Base-by-base conservation (phyloP, 2,888 invertebrate species). In the Drosophila multiciliata region DNA sequence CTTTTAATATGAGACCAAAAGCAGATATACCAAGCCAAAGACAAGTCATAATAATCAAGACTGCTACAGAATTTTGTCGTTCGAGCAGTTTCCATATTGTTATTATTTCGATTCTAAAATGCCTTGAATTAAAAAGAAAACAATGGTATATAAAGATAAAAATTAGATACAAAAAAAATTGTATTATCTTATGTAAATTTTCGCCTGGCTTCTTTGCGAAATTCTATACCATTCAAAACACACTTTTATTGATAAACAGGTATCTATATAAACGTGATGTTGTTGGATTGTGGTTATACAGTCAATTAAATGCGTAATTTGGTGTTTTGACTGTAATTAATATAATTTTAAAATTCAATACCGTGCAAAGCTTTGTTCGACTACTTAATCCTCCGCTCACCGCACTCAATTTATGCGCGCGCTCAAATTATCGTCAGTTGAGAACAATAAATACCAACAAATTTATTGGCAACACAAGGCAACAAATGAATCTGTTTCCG, bases 251-350 rank as follows among this genome's bases (percentile, higher is more conserved):
- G 4, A 52, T 45, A 55, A 23, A 23, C 53, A 53, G 33, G 36
- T 23, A 40, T 61, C 42, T 52, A 35, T 33, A 29, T 33, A 53
- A 61, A 35, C 45, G 35, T 29, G 52, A 26, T 60, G 53, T 59
- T 38, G 49, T 69, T 60, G 26, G 20, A 26, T 35, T 68, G 48
- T 50, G 45, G 17, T 20, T 50, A 55, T 29, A 36, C 61, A 59
- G 75, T 64, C 55, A 70, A 64, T 29, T 64, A 70, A 54, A 62
- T 77, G 87, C 89, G 87, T 89, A 86, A 89, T 86, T 86, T 87
- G 87, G 87, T 87, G 87, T 83, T 83, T 76, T 74, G 75, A 77
- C 67, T 54, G 68, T 60, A 85, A 86, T 82, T 89, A 83, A 87
- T 83, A 70, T 59, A 73, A 67, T 75, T 77, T 26, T 36, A 64